Conservation (phyloP, 2,888 invertebrate species). For the Bembecia ichneumoniformis region DNA sequence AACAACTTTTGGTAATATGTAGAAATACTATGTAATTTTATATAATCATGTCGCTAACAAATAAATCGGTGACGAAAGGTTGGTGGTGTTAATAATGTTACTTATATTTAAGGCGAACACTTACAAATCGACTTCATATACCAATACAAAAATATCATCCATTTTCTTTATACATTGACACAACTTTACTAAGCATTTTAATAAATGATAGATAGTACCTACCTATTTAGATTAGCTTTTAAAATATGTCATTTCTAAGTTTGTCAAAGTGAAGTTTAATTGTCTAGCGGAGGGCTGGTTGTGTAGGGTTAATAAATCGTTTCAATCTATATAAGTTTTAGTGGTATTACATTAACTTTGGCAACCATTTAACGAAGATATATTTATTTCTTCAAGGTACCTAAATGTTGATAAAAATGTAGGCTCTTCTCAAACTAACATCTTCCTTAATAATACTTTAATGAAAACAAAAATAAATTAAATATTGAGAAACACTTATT, state of each 20-base stretch:
- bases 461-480: constrained; percentile 54
- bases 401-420: constrained; percentile 3
- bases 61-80: background rate
- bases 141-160: constrained; percentile 68
- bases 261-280: constrained; percentile 9
- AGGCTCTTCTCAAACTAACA: constrained; percentile 5
- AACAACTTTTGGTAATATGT: background rate
- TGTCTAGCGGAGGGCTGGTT: constrained; percentile 16
- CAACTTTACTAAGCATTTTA: constrained; percentile 53
- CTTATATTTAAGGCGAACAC: constrained; percentile 47
- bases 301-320: constrained; percentile 7
- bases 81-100: background rate
- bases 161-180: constrained; percentile 58
- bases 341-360: constrained; percentile 25
- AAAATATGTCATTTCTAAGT: constrained; percentile 6
- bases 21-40: background rate
- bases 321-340: constrained; percentile 11
- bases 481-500: constrained; percentile 40
- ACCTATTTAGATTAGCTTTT: constrained; percentile 1
- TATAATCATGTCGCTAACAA: background rate
- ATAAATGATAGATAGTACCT: constrained; percentile 9
- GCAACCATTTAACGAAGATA: constrained; percentile 16
- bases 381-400: constrained; percentile 13
- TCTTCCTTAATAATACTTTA: constrained; percentile 14
- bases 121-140: constrained; percentile 44